Percentiles rank a stretch among this genome's conserved stretches.
Evolutionary conservation across 1,140 invertebrate genomes (phyloP).

Genomic region (Rhizoglyphus robini): DNA sequence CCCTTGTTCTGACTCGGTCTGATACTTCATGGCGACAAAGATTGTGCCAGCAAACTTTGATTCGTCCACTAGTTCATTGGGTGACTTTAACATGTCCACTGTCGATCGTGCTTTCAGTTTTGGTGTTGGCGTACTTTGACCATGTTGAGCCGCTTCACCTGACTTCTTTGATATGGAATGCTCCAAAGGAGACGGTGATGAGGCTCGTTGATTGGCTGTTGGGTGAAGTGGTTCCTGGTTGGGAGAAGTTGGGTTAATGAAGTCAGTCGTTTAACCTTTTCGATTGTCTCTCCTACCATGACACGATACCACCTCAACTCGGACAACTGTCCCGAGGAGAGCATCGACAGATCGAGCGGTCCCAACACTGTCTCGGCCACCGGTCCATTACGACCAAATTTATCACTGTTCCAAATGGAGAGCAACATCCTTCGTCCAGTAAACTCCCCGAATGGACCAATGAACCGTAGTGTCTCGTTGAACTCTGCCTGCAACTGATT

Average conservation of each 20-base stretch:
- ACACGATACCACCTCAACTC: not conserved
- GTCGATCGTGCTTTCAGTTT: not conserved
- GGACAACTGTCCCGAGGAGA: not conserved
- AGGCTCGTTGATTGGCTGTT: not conserved
- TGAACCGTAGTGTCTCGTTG: not conserved
- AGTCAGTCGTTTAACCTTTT: not conserved
- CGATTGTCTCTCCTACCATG: not conserved
- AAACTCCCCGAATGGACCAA: slow-evolving; percentile 3
- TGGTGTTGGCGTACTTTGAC: not conserved
- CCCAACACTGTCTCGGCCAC: not conserved
- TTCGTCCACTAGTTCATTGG: not conserved
- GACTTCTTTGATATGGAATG: not conserved
- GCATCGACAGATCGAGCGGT: not conserved
- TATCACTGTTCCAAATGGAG: slow-evolving; percentile 6
- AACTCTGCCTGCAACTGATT: not conserved
- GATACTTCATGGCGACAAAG: not conserved
- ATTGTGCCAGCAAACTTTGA: not conserved
- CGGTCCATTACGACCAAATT: not conserved
- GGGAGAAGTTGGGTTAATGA: not conserved
- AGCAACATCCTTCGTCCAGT: not conserved
- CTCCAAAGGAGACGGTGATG: no score
- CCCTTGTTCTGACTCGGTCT: not conserved
- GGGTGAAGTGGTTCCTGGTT: not conserved
- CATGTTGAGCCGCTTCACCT: not conserved
- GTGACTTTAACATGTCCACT: not conserved